These are phyloP conservation scores for Scaptodrosophila lebanonensis DNA, from an alignment of 1,140 invertebrate species.

Conservation along the genomic window DNA sequence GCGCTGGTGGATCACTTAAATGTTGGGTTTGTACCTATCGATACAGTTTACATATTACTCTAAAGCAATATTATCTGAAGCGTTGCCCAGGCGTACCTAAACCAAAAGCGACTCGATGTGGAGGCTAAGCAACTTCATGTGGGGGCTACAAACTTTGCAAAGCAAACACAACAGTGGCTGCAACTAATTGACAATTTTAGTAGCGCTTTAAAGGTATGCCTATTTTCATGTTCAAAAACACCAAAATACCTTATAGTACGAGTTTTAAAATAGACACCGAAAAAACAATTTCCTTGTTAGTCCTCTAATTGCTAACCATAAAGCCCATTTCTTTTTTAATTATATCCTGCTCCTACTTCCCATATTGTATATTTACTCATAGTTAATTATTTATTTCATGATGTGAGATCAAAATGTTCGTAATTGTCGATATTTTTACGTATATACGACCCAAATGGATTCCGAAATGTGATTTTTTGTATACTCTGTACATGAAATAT, in stretches of 20 bases:
- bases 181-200: slow-evolving; percentile 96
- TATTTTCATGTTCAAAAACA: no score
- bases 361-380: no score
- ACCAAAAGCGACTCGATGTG: slow-evolving; percentile 97
- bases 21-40: slow-evolving; percentile 85
- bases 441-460: no score
- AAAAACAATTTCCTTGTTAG: no score
- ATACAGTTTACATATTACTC: not conserved
- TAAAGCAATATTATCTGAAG: slow-evolving; percentile 79
- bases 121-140: slow-evolving; percentile 98
- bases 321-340: no score
- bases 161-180: slow-evolving; percentile 97
- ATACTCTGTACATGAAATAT: no score
- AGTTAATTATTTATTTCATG: no score
- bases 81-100: slow-evolving; percentile 97
- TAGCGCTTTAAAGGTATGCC: slow-evolving; percentile 87
- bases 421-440: no score
- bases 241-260: not conserved
- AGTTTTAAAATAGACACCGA: not conserved
- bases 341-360: no score
- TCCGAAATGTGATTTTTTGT: no score
- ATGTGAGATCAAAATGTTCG: no score
- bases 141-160: slow-evolving; percentile 95
- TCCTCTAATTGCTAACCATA: no score
- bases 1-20: slow-evolving; percentile 97